Evolutionary conservation across 2,113 vertebrate species (phyloP).

Genomic region (Globicephala melas): DNA sequence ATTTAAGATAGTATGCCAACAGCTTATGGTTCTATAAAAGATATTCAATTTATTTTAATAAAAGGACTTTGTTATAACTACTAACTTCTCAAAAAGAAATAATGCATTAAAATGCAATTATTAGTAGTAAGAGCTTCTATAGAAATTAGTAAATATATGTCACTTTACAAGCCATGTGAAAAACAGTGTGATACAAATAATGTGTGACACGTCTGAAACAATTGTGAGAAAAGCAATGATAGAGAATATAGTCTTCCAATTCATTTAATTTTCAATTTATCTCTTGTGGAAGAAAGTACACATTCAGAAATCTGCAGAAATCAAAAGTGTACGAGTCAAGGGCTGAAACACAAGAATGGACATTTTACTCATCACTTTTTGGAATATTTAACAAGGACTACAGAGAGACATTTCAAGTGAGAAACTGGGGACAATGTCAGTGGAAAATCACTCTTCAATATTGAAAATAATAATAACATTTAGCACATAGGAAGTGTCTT

Average conservation of each 20-base stretch:
- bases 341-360: not conserved
- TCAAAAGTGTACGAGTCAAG: not conserved
- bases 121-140: not conserved
- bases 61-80: not conserved
- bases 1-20: not conserved
- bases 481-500: not conserved
- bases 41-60: not conserved
- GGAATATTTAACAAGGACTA: not conserved
- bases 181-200: not conserved
- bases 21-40: not conserved
- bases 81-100: not conserved
- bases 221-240: not conserved
- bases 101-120: not conserved
- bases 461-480: slow-evolving; percentile 10
- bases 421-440: not conserved
- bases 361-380: not conserved
- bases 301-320: not conserved
- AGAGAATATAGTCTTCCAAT: not conserved
- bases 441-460: not conserved
- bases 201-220: not conserved
- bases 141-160: not conserved
- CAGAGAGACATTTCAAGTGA: not conserved
- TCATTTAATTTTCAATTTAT: not conserved
- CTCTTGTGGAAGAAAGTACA: not conserved
- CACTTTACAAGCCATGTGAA: not conserved